A percentile compares a stretch with the other conserved stretches of the same genome.
phyloP scores from a whole-genome alignment of 1,140 invertebrate species.

The Pseudomyrmex cubaensis region DNA sequence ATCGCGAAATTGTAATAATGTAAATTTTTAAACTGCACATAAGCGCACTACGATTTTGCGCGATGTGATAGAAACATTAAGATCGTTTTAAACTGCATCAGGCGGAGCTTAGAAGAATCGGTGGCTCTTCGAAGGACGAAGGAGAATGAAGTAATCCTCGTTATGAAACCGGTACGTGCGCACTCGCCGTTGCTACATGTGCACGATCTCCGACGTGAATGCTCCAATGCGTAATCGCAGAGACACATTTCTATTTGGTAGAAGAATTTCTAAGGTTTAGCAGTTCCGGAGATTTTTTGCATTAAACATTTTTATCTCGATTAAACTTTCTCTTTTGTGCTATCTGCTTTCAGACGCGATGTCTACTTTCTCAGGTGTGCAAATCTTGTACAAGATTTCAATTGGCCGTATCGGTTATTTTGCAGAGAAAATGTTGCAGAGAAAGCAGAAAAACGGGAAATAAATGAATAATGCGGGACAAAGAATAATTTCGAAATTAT shows the following conservation, averaged over 20 bases:
- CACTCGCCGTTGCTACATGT: constrained; percentile 57
- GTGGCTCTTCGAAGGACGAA: constrained; percentile 70
- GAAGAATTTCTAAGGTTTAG: neutral
- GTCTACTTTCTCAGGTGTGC: no score
- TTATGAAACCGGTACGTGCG: constrained; percentile 72
- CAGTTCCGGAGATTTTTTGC: no score
- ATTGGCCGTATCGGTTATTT: no score
- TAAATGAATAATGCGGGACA: no score
- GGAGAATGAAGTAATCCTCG: constrained; percentile 74
- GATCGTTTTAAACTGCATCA: constrained; percentile 2
- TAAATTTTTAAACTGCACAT: neutral
- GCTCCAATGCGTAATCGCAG: constrained; percentile 69
- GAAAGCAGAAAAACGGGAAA: no score
- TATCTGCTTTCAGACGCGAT: no score
- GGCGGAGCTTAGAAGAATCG: constrained; percentile 48
- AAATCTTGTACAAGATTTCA: no score
- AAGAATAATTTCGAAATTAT: no score
- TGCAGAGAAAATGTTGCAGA: no score
- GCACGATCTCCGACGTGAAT: constrained; percentile 63
- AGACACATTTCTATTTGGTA: constrained; percentile 66
- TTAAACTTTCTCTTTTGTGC: no score
- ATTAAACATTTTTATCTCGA: no score
- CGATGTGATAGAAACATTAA: constrained; percentile 8
- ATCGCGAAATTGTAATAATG: constrained; percentile 2
- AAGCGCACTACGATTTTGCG: neutral